These are phyloP conservation scores for Balearica regulorum DNA, from an alignment of 2,797 vertebrate genomes.

Conservation along the genomic window DNA sequence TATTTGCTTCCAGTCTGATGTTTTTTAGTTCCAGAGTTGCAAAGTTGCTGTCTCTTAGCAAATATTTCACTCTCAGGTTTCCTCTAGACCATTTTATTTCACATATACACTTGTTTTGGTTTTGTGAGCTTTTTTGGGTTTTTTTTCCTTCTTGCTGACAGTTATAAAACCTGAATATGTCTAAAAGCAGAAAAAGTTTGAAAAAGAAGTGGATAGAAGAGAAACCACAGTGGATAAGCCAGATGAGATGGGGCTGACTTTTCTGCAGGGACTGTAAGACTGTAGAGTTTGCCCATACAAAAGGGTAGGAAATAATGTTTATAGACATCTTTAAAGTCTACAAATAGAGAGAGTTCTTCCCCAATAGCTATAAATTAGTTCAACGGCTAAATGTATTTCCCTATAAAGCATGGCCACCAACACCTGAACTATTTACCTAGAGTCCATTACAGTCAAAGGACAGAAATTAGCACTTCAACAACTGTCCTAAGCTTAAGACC, in stretches of 20 bases:
- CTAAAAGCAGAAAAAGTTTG: neutral
- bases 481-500: neutral
- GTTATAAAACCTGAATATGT: neutral
- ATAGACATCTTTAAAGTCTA: neutral
- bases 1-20: neutral
- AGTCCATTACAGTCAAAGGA: neutral
- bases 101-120: neutral
- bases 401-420: neutral
- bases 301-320: neutral
- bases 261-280: neutral
- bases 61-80: neutral
- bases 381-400: neutral
- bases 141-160: neutral
- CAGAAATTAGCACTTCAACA: neutral
- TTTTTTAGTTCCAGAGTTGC: neutral
- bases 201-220: neutral
- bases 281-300: neutral
- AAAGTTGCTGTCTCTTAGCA: neutral
- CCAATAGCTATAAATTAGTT: neutral
- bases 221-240: neutral
- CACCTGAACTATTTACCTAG: neutral
- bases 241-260: neutral
- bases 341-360: neutral
- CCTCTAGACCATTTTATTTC: neutral
- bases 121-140: too few relatives aligned